phyloP scores from a whole-genome alignment of 2,113 vertebrate genomes.

The Chlorodrepanis virens region DNA sequence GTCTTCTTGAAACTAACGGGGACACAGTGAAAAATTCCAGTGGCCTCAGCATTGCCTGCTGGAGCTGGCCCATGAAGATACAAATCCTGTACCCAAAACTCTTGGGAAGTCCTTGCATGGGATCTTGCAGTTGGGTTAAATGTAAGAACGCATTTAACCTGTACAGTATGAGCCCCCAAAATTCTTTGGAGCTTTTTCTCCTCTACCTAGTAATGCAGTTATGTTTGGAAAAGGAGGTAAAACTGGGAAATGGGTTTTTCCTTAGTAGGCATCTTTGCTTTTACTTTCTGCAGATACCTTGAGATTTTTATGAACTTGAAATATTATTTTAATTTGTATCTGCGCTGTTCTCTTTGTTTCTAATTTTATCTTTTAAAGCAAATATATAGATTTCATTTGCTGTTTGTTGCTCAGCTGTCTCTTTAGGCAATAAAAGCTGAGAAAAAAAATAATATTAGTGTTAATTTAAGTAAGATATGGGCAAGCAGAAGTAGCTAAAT shows the following conservation, averaged over 20 bases:
- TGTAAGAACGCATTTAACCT: background rate
- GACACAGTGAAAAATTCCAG: background rate
- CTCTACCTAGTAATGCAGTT: background rate
- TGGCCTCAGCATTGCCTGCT: background rate
- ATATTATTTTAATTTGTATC: slow-evolving; percentile 22
- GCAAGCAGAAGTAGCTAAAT: background rate
- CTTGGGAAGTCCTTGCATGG: background rate
- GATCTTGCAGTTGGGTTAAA: background rate
- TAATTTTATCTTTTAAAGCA: slow-evolving; percentile 7
- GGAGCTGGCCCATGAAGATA: background rate
- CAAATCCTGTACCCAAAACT: background rate
- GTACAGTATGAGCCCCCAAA: background rate
- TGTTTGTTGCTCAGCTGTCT: background rate
- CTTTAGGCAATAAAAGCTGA: background rate
- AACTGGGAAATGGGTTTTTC: background rate
- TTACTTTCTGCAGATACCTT: background rate
- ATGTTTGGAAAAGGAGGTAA: background rate
- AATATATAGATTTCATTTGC: slow-evolving; percentile 28
- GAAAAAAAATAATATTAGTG: background rate
- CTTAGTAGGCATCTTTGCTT: background rate
- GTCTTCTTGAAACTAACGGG: background rate
- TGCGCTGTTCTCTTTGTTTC: background rate
- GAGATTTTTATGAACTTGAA: background rate
- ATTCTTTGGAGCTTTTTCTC: background rate
- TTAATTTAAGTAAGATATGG: background rate